A percentile compares a stretch with the other conserved stretches of the same genome.
phyloP scores from a whole-genome alignment of 2,888 invertebrate genomes.

The Rhynchonema sp. region DNA sequence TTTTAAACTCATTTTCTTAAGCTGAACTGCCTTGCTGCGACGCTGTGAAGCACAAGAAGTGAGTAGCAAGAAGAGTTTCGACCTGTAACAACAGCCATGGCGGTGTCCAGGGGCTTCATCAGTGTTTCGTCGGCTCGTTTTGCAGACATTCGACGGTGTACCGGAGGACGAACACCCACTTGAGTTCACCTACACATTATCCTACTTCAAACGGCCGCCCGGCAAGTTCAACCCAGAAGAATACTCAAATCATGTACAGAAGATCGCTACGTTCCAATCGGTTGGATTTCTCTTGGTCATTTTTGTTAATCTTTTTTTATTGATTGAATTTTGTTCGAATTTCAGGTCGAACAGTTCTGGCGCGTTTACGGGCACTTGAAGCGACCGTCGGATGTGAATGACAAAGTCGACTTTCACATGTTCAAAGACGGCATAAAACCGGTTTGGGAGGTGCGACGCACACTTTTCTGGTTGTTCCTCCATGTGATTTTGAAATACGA shows the following conservation, averaged over 20 bases:
- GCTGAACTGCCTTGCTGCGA: no score
- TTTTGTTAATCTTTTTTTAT: no score
- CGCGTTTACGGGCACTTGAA: slow-evolving; percentile 73
- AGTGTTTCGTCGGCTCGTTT: no score
- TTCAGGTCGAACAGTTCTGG: slow-evolving; percentile 88
- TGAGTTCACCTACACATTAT: slow-evolving; percentile 20
- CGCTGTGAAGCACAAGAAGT: no score
- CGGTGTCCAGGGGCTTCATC: no score
- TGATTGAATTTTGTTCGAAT: not conserved
- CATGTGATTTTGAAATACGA: no score
- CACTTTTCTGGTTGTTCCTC: no score
- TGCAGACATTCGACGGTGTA: not conserved
- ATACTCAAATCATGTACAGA: slow-evolving; percentile 8
- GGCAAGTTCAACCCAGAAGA: slow-evolving; percentile 25
- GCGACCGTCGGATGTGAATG: slow-evolving; percentile 67
- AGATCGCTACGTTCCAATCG: slow-evolving; percentile 4
- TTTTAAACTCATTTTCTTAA: no score
- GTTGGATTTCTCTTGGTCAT: no score
- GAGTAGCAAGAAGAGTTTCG: no score
- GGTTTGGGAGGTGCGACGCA: slow-evolving; percentile 83
- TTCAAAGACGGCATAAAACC: slow-evolving; percentile 96
- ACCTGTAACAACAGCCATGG: no score
- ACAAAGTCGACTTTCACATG: slow-evolving; percentile 76
- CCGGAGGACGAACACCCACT: slow-evolving; percentile 15
- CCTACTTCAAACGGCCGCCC: slow-evolving; percentile 21